Evolutionary conservation across 1,140 invertebrate genomes (phyloP), one percentile per base, ranked within the genome.

Genomic region (Leptinotarsa defecta): DNA sequence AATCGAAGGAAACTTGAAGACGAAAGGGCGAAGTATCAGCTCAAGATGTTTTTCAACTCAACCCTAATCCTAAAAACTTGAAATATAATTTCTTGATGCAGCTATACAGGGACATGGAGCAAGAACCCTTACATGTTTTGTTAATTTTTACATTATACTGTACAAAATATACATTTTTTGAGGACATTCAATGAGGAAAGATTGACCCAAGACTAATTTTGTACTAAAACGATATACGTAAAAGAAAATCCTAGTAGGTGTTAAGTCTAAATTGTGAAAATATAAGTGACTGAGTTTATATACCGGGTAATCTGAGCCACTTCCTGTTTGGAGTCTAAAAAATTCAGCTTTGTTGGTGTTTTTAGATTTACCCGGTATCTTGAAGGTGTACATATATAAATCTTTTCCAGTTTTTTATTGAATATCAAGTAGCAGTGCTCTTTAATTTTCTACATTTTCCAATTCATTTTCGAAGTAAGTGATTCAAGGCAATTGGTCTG

Each of bases 171-270:
- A 11, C 8, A 43, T 43, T 43, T 43, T 34, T 43, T 43, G 8
- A 43, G 34, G 8, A 43, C 11, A 43, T 43, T 11, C 34, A 43
- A 43, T 11, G 34, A 43, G 34, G 34, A 43, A 43, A 43, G 34
- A 11, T 43, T 43, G 34, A 43, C 34, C 11, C 8, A 11, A 11
- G 34, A 43, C 34, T 8, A 43, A 43, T 43, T 43, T 43, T 43
- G 34, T 43, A 43, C 34, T 43, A 81, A 78, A 82, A 79, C 78
- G 79, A 82, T 82, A 82, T 82, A 82, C 81, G 81, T 82, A 81
- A 82, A 77, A 77, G 72, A 73, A 74, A 74, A 74, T 80, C 78
- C 78, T 81, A 81, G 73, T 78, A 79, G 76, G 57, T 77, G 52
- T 49, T 70, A 70, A 70, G 68, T 70, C 68, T 49, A 70, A 70